Conservation (phyloP, 2,797 vertebrate species). For the Tympanoctomys barrerae region DNA sequence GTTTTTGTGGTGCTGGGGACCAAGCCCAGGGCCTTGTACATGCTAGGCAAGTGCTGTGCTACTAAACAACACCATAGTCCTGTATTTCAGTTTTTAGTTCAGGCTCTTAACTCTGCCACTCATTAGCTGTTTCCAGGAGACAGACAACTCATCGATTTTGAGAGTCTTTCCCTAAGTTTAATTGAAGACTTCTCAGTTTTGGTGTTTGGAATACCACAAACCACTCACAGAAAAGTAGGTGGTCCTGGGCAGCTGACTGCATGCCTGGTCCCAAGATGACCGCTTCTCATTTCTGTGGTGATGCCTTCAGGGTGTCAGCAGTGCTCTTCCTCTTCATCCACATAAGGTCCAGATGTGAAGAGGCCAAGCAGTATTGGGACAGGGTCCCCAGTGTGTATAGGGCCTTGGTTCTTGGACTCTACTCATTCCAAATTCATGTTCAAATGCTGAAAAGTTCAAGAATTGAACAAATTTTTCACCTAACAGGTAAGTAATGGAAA, state of each 20-base stretch:
- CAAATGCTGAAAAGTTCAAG: neutral
- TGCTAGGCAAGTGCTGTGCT: neutral
- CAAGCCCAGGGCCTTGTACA: neutral
- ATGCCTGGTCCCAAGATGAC: neutral
- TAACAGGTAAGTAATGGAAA: neutral
- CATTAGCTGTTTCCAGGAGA: neutral
- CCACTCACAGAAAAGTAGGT: neutral
- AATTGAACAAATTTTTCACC: neutral
- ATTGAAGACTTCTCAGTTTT: neutral
- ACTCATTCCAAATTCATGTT: neutral
- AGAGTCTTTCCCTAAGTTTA: neutral
- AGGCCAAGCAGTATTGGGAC: neutral
- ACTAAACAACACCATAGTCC: neutral
- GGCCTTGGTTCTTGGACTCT: neutral
- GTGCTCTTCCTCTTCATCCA: neutral
- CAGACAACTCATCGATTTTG: neutral
- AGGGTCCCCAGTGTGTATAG: neutral
- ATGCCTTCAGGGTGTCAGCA: neutral
- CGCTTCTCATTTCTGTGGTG: neutral
- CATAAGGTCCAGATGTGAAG: neutral
- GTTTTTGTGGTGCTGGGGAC: neutral
- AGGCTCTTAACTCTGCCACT: neutral
- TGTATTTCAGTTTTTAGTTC: conserved; percentile 48
- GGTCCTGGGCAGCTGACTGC: neutral
- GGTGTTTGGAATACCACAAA: neutral